These are phyloP conservation scores for Stenodera caucasica DNA, from an alignment of 2,888 invertebrate species.

Conservation along the genomic window DNA sequence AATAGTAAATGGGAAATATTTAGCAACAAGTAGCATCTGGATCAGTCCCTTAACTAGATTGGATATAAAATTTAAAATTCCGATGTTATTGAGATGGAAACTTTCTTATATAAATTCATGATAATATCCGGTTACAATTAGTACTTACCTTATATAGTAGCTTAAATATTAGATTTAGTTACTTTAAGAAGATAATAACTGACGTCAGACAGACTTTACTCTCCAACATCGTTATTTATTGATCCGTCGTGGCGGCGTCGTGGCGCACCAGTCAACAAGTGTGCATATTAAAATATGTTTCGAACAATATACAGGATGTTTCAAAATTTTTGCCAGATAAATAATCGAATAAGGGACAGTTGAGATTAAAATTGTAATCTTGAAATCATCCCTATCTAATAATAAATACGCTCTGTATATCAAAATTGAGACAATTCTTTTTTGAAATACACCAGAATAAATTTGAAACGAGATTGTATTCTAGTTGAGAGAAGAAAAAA, in stretches of 20 bases:
- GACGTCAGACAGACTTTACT: constrained; percentile 28
- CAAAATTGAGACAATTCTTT: too few species aligned
- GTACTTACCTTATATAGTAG: neutral
- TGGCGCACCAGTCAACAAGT: constrained; percentile 40
- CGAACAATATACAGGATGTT: too few species aligned
- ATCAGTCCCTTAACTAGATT: neutral
- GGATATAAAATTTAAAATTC: neutral
- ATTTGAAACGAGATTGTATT: too few species aligned
- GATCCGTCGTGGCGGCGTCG: constrained; percentile 36
- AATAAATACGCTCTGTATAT: too few species aligned
- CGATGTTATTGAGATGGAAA: neutral
- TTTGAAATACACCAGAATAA: too few species aligned
- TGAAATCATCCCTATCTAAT: too few species aligned
- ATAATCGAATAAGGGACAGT: too few species aligned
- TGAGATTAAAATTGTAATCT: too few species aligned
- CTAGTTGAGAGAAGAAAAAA: too few species aligned
- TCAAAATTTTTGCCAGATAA: too few species aligned
- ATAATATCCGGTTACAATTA: neutral
- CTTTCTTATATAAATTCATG: too few species aligned
- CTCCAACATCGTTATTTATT: constrained; percentile 31
- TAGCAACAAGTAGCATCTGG: neutral
- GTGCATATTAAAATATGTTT: constrained; percentile 22
- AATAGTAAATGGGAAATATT: neutral
- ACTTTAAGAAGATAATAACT: constrained; percentile 26
- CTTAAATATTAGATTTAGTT: constrained; percentile 9